Evolutionary conservation across 2,113 vertebrate genomes (phyloP), one percentile per base, ranked within the genome.

Genomic region (Ornithorhynchus anatinus): DNA sequence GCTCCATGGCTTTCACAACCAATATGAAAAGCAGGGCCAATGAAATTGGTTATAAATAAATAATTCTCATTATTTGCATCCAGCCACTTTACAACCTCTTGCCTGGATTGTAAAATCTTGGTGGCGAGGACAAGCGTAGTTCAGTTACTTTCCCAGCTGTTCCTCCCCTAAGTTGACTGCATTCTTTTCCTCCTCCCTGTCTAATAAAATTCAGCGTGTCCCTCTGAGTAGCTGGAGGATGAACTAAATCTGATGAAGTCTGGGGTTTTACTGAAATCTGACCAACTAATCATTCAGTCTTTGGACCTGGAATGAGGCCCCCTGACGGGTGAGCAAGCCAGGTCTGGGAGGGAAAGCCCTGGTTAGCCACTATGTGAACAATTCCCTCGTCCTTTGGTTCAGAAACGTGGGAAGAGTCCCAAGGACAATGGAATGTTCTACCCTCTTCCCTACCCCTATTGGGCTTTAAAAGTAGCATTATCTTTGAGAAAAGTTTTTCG

Each of bases 391-490:
- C 31, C 36, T 52, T 22, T 66, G 53, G 20, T 66, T 72, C 20
- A 52, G 15, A 54, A 63, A 62, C 53, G 22, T 54, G 40, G 16
- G 19, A 58, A 68, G 7, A 36, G 42, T 56, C 19, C 5, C 33
- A 63, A 10, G 66, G 13, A 60, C 58, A 69, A 20, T 32, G 36
- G 65, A 36, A 48, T 35, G 36, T 47, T 69, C 15, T 59, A 38
- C 66, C 27, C 27, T 5, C 52, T 20, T 47, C 27, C 40, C 16
- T 58, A 72, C 42, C 40, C 40, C 71, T 37, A 31, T 61, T 2
- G 70, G 48, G 38, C 45, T 39, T 81, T 68, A 68, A 79, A 77
- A 67, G 45, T 72, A 79, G n/a, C 23, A 69, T 43, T 75, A 10
- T 47, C 66, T 29, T 51, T 39, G 20, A 38, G 72, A 69, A 54